Conservation (phyloP, 2,888 invertebrate species). For the Empis livida region DNA sequence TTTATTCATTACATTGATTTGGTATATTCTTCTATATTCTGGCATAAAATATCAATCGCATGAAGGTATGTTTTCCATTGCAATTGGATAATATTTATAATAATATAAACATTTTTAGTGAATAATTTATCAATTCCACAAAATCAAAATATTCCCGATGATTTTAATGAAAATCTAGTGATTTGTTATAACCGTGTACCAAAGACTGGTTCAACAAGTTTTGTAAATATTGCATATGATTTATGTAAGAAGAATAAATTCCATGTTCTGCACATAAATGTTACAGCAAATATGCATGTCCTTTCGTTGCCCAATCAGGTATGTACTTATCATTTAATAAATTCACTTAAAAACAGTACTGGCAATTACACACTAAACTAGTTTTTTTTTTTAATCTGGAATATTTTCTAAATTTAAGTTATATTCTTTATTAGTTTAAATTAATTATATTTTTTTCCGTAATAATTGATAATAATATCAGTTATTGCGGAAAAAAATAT, state of each 20-base stretch:
- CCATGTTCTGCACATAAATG: slow-evolving; percentile 87
- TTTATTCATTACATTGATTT: background rate
- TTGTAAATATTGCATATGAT: slow-evolving; percentile 79
- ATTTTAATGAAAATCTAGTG: slow-evolving; percentile 53
- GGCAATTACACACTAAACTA: no score
- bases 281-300: slow-evolving; percentile 92
- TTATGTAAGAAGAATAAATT: slow-evolving; percentile 63
- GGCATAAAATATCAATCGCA: no score
- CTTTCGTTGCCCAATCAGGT: slow-evolving; percentile 82
- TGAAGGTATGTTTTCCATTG: no score
- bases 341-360: background rate
- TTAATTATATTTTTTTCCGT: no score
- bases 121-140: background rate
- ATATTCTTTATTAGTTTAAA: no score
- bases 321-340: background rate
- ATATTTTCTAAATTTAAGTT: no score
- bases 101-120: no score
- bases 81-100: no score
- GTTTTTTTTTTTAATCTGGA: no score
- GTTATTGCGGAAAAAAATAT: no score
- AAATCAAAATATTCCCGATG: slow-evolving; percentile 7
- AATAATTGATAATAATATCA: no score
- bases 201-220: slow-evolving; percentile 94
- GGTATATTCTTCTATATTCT: background rate
- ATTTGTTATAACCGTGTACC: slow-evolving; percentile 94